Evolutionary conservation across 2,113 vertebrate genomes (phyloP), one percentile per base, ranked within the genome.

Genomic region (Corydoras sp.): DNA sequence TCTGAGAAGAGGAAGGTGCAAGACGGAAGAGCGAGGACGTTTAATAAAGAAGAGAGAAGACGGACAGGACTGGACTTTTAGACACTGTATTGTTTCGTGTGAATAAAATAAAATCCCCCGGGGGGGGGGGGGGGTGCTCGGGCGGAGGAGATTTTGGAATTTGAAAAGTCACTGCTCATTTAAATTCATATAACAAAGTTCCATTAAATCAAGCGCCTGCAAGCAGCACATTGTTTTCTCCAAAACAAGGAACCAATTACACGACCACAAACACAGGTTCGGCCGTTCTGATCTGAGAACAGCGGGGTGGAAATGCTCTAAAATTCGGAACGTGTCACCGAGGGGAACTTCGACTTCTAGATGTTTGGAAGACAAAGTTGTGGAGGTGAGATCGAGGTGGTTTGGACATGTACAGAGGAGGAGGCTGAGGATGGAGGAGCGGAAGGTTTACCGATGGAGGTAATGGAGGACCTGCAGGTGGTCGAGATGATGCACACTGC

Each of bases 171-270:
- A n/a, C 14, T 10, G 10, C 49, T 62, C 69, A 58, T 62, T 73
- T 59, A 54, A 73, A 55, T 63, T 73, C 31, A 69, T 64, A 65
- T 69, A 43, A 51, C 53, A 62, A 4, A 43, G 10, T 51, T 43
- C 11, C n/a, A 62, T n/a, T 49, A 31, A 62, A 65, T 31, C 51
- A 48, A 12, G 15, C 12, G 6, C n/a, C 61, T 35, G n/a, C 31
- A 64, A 71, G 63, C 51, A 64, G 32, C 51, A 4, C 5, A 15
- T 14, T 6, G 14, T 10, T 35, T 6, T 15, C 12, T 9, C 1
- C 59, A 62, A 54, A 10, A 13, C 18, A 15, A 51, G 9, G 18
- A 54, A 10, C 7, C 50, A 35, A 24, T 63, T 18, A 63, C 12
- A 63, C 35, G 50, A 43, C n/a, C 11, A 54, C 35, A 43, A 4